Evolutionary conservation across 2,797 vertebrate species (phyloP).

Genomic region (Eurystomus glaucurus): DNA sequence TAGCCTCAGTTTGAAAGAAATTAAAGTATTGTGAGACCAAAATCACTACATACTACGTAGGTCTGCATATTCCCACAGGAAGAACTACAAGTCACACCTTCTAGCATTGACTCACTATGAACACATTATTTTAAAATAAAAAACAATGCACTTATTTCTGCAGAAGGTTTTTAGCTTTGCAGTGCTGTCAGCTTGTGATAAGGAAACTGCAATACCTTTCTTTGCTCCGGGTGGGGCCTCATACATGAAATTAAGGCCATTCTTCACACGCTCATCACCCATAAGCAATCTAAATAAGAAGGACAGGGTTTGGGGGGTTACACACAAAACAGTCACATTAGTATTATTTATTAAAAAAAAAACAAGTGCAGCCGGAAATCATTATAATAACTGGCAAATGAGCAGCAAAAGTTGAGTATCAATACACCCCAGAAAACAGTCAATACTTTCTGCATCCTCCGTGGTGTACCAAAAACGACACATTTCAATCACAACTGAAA

Average conservation of each 20-base stretch:
- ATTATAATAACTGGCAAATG: background rate
- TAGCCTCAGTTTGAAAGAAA: background rate
- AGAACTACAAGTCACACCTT: background rate
- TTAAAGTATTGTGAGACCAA: background rate
- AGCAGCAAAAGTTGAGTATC: background rate
- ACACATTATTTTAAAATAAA: background rate
- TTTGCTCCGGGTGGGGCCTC: slow-evolving; percentile 97
- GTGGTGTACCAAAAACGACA: background rate
- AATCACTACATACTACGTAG: background rate
- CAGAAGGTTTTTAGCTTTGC: background rate
- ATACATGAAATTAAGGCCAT: slow-evolving; percentile 99
- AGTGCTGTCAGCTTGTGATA: background rate
- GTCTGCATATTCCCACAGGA: background rate
- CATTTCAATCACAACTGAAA: background rate
- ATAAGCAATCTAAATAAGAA: slow-evolving; percentile 90
- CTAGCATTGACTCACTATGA: background rate
- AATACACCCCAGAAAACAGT: background rate
- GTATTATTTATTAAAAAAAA: background rate
- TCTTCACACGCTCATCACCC: slow-evolving; percentile 98
- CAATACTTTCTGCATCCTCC: fast-evolving
- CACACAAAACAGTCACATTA: background rate
- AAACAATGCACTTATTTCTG: background rate
- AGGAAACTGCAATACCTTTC: slow-evolving; percentile 88
- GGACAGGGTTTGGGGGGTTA: slow-evolving; percentile 11
- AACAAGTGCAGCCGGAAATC: background rate